These are phyloP conservation scores for Aselliscus stoliczkanus DNA, from an alignment of 2,797 vertebrate species.

Conservation along the genomic window DNA sequence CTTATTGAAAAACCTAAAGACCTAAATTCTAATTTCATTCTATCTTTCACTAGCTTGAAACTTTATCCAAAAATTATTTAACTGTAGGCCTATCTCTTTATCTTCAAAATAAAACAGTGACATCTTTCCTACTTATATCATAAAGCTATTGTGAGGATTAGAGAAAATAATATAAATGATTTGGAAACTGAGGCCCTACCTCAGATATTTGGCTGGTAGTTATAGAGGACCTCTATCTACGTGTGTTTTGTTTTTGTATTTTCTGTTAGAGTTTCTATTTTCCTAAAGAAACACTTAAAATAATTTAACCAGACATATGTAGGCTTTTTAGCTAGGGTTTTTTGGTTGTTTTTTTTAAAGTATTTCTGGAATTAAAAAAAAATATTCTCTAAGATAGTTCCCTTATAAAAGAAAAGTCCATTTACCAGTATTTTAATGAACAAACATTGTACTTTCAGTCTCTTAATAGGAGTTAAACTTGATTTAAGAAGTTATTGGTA, in stretches of 20 bases:
- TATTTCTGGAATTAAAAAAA: conserved; percentile 10
- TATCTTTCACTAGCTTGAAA: not conserved
- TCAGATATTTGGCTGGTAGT: not conserved
- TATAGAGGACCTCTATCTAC: not conserved
- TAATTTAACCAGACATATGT: not conserved
- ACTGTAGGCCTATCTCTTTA: not conserved
- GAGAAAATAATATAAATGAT: not conserved
- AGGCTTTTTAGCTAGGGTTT: not conserved
- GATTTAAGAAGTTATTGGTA: not conserved
- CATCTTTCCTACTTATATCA: not conserved
- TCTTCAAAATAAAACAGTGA: not conserved
- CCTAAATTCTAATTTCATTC: not conserved
- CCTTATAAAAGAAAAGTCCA: not conserved
- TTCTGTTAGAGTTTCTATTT: not conserved
- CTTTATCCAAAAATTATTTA: not conserved
- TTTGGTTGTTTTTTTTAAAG: not conserved
- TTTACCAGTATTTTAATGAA: not conserved
- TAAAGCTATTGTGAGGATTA: not conserved
- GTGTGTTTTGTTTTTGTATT: not conserved
- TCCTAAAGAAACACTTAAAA: not conserved
- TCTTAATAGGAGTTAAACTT: not conserved
- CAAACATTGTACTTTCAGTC: not conserved
- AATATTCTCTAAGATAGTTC: not conserved
- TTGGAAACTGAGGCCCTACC: not conserved
- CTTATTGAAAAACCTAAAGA: not conserved